Evolutionary conservation across 2,888 invertebrate species (phyloP).

Genomic region (Pyrocoelia pectoralis): DNA sequence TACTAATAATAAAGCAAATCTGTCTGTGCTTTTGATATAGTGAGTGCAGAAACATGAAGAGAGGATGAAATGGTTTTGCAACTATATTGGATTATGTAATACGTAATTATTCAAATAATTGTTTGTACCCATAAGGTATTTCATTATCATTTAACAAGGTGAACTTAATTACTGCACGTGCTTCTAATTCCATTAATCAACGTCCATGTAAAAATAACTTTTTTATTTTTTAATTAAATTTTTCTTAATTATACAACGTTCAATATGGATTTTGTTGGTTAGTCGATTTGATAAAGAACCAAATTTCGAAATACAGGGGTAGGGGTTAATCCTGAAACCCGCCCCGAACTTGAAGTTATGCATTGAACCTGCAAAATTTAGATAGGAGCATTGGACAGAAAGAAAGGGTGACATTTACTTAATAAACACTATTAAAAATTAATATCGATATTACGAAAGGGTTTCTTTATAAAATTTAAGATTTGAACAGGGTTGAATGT

Average conservation of each 20-base stretch:
- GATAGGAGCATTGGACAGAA: too few species aligned
- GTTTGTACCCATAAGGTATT: background rate
- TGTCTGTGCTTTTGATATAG: conserved; percentile 15
- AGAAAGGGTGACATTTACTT: too few species aligned
- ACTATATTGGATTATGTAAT: background rate
- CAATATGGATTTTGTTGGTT: too few species aligned
- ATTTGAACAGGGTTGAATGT: too few species aligned
- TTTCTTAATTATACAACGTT: background rate
- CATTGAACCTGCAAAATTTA: too few species aligned
- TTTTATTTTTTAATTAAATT: background rate
- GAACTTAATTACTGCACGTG: background rate
- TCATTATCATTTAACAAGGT: background rate
- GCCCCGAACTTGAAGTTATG: too few species aligned
- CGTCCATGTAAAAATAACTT: background rate
- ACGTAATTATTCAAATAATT: background rate
- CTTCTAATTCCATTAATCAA: background rate
- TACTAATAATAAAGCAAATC: conserved; percentile 16
- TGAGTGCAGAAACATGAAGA: conserved; percentile 9
- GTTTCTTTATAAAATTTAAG: too few species aligned
- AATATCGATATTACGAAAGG: too few species aligned
- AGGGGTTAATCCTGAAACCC: too few species aligned
- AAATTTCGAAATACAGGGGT: too few species aligned
- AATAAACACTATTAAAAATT: too few species aligned
- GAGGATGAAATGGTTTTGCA: conserved; percentile 8
- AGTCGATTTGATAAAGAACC: too few species aligned